Conservation (phyloP, 2,113 vertebrate genomes). For the Eublepharis macularius region DNA sequence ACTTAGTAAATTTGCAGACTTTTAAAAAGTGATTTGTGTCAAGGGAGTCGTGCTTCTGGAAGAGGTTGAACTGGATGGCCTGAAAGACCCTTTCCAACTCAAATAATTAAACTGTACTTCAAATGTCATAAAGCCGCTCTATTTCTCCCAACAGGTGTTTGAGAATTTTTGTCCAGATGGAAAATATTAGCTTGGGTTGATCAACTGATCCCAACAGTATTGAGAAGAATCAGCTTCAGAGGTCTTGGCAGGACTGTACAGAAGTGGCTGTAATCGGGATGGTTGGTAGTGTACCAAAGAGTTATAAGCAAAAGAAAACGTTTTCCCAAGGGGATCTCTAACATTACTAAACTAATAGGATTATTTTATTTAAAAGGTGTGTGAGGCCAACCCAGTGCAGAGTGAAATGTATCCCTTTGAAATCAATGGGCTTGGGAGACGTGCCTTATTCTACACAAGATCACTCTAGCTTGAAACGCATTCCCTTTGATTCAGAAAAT, state of each 20-base stretch:
- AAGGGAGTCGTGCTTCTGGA: neutral
- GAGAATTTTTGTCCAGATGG: neutral
- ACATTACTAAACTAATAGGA: neutral
- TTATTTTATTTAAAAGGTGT: neutral
- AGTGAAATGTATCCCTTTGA: neutral
- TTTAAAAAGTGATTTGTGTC: neutral
- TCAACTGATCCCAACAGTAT: neutral
- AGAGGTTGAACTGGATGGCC: neutral
- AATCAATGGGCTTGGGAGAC: neutral
- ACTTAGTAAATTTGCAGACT: neutral
- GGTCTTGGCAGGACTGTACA: neutral
- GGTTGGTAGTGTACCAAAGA: neutral
- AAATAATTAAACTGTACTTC: neutral
- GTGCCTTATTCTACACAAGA: neutral
- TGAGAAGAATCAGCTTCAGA: neutral
- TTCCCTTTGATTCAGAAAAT: neutral
- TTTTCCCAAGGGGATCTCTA: neutral
- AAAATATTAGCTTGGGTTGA: neutral
- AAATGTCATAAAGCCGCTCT: neutral
- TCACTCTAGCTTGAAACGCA: neutral
- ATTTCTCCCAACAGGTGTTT: neutral
- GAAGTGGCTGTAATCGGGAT: neutral
- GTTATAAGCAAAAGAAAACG: neutral
- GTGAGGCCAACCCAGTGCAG: neutral
- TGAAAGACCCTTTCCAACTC: neutral